Evolutionary conservation across 2,797 vertebrate genomes (phyloP), one percentile per base, ranked within the genome.

Genomic region (Cyprinella venusta): DNA sequence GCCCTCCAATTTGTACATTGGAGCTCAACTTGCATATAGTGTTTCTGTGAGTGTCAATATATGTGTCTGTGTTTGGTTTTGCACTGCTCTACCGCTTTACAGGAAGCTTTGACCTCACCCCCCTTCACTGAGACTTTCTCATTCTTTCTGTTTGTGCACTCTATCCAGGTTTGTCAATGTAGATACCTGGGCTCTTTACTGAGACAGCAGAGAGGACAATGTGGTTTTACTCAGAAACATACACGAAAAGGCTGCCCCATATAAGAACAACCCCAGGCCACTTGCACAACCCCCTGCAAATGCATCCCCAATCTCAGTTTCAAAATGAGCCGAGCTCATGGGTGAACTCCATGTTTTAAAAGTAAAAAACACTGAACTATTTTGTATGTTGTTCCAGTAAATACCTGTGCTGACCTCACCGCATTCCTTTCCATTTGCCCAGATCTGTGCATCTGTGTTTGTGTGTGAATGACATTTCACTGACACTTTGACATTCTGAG

Each of bases 181-280:
- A 74, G 76, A 83, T 85, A 81, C 80, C 76, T 71, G 16, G 38
- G 71, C 61, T 40, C 56, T 54, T 74, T 85, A 71, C 84, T 84
- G 64, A 68, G n/a, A 74, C 67, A 54, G 42, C 61, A 82, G 52
- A 8, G 76, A 59, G 76, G 40, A 24, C 67, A 64, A 59, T 85
- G 85, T 78, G 86, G 86, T 84, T 86, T 89, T 87, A 50, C 52
- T 70, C 70, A 80, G 79, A 80, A 79, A 79, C n/a, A 76, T 10
- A 68, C 10, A 12, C 21, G 2, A 65, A 42, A 24, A 18, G 26
- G 24, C n/a, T 26, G 48, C 74, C 85, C 38, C 76, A 82, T 72
- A 80, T 68, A 38, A 42, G 24, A 54, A 64, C 38, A 24, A 68
- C 69, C 68, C 42, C 48, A 79, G 61, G 38, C 30, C 72, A 68